Evolutionary conservation across 2,888 invertebrate genomes (phyloP).

Genomic region (Linnaemya tessellans): DNA sequence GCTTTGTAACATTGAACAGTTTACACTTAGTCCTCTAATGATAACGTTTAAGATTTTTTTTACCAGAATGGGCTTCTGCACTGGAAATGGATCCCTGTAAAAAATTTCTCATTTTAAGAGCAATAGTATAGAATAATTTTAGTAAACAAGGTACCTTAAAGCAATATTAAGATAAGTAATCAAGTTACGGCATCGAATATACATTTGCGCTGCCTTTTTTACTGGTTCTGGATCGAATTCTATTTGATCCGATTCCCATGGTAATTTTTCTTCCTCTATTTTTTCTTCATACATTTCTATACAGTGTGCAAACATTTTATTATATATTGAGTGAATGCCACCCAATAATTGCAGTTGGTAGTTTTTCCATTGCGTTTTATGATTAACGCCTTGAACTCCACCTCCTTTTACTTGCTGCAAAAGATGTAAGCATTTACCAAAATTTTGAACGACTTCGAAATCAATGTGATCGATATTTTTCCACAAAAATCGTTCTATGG

Average conservation of each 20-base stretch:
- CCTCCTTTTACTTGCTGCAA: slow-evolving; percentile 80
- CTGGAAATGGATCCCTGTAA: slow-evolving; percentile 79
- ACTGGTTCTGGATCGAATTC: slow-evolving; percentile 76
- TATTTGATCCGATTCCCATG: slow-evolving; percentile 56
- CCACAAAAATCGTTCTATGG: slow-evolving; percentile 76
- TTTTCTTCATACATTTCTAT: slow-evolving; percentile 75
- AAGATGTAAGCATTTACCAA: slow-evolving; percentile 79
- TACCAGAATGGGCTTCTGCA: slow-evolving; percentile 76
- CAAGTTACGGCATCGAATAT: slow-evolving; percentile 75
- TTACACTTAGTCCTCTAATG: slow-evolving; percentile 77
- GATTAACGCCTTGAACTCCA: slow-evolving; percentile 76
- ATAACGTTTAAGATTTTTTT: slow-evolving; percentile 78
- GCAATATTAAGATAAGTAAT: slow-evolving; percentile 74
- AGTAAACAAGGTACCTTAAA: slow-evolving; percentile 70
- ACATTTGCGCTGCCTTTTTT: slow-evolving; percentile 74
- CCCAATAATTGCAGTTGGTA: slow-evolving; percentile 77
- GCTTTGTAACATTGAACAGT: slow-evolving; percentile 75
- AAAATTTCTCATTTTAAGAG: background rate
- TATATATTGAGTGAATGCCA: slow-evolving; percentile 75
- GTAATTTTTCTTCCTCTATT: slow-evolving; percentile 66
- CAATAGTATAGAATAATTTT: background rate
- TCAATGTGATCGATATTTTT: slow-evolving; percentile 76
- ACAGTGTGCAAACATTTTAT: slow-evolving; percentile 76
- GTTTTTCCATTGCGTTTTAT: slow-evolving; percentile 78
- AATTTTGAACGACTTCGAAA: slow-evolving; percentile 71